phyloP scores from a whole-genome alignment of 1,140 invertebrate genomes.

The Drosophila melanica region DNA sequence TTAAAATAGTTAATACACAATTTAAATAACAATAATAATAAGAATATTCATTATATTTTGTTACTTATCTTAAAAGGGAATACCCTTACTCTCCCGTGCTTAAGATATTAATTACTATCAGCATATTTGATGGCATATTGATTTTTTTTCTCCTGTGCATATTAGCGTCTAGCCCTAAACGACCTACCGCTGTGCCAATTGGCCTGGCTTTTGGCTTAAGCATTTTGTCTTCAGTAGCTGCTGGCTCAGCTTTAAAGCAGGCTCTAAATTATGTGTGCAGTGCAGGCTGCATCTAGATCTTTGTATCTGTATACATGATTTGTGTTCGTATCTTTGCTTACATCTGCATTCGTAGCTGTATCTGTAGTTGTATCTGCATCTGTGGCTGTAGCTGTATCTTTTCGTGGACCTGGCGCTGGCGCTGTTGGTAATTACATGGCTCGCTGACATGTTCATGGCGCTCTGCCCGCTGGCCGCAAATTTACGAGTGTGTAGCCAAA shows the following conservation, averaged over 20 bases:
- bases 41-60: too few relatives aligned
- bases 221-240: conserved; percentile 38
- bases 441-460: conserved; percentile 78
- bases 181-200: conserved; percentile 72
- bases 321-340: too few relatives aligned
- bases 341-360: neutral
- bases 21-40: too few relatives aligned
- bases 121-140: neutral
- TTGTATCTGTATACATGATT: neutral
- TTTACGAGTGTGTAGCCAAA: conserved; percentile 44
- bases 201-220: conserved; percentile 1
- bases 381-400: neutral
- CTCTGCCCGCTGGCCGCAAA: conserved; percentile 37
- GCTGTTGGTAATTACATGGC: conserved; percentile 76
- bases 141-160: conserved; percentile 7
- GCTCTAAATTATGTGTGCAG: conserved; percentile 23
- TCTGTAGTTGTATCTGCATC: neutral
- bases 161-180: conserved; percentile 40
- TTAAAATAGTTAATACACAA: too few relatives aligned
- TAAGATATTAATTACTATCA: neutral
- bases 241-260: conserved; percentile 20
- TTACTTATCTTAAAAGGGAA: too few relatives aligned
- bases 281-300: conserved; percentile 9
- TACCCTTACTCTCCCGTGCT: neutral
- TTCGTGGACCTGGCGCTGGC: conserved; percentile 49